Percentiles rank a stretch among this genome's conserved stretches.
Conservation (phyloP, 2,113 vertebrate species). For the Pogona vitticeps region DNA sequence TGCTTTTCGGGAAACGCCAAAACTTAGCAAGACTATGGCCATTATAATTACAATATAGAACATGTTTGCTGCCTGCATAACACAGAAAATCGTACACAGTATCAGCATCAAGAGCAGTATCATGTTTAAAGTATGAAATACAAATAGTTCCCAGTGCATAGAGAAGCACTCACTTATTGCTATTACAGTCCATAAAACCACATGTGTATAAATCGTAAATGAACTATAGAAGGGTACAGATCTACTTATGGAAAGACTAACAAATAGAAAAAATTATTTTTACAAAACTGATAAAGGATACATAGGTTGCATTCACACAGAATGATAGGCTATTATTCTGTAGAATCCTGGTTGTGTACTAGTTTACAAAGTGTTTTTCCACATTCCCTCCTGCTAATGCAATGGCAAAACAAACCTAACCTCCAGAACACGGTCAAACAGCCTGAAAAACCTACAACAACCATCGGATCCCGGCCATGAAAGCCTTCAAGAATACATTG, state of each 20-base stretch:
- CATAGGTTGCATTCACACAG: no score
- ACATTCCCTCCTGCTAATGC: no score
- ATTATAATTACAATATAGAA: constrained; percentile 98
- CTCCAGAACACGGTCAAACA: no score
- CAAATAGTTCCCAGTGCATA: background rate
- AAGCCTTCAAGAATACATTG: no score
- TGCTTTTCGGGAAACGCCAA: constrained; percentile 92
- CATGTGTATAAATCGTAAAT: background rate
- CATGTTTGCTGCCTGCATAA: constrained; percentile 91
- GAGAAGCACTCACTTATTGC: background rate
- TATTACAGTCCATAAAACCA: background rate
- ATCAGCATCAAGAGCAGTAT: background rate
- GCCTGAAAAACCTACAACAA: no score
- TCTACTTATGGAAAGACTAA: background rate
- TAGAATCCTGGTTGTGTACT: background rate
- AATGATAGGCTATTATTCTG: background rate
- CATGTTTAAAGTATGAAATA: background rate
- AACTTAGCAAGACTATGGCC: constrained; percentile 94
- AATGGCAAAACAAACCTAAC: background rate
- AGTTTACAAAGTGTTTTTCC: no score
- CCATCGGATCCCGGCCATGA: no score
- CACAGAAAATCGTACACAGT: constrained; percentile 5
- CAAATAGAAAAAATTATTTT: no score
- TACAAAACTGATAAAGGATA: no score
- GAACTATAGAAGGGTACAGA: background rate